These are phyloP conservation scores for Vanessa atalanta DNA, from an alignment of 1,140 invertebrate genomes.

Conservation along the genomic window DNA sequence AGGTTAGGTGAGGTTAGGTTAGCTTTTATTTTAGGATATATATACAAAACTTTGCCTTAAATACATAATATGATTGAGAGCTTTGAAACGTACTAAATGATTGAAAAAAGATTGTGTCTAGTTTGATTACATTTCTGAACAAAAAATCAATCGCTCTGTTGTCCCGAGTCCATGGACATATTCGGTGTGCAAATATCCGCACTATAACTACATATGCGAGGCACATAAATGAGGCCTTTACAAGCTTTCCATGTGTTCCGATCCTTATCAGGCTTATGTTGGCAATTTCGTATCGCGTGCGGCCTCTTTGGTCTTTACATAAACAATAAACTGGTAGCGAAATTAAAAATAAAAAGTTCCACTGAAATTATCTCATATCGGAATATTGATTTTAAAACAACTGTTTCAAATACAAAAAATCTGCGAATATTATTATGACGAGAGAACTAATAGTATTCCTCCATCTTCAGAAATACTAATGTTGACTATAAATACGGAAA, in stretches of 20 bases:
- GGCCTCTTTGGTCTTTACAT: conserved; percentile 35
- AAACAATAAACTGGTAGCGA: conserved; percentile 31
- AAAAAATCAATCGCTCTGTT: conserved; percentile 2
- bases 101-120: too few relatives aligned
- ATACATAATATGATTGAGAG: too few relatives aligned
- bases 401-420: too few relatives aligned
- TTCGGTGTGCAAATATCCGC: conserved; percentile 21
- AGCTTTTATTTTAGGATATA: too few relatives aligned
- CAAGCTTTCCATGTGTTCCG: conserved; percentile 56
- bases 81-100: not conserved
- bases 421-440: too few relatives aligned
- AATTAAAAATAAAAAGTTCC: not conserved
- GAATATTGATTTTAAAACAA: not conserved
- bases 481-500: too few relatives aligned
- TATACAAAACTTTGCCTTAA: too few relatives aligned
- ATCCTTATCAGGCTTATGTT: conserved; percentile 59
- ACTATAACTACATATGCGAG: conserved; percentile 32
- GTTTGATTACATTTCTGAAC: too few relatives aligned
- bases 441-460: too few relatives aligned
- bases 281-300: conserved; percentile 64
- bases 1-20: too few relatives aligned
- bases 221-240: conserved; percentile 48
- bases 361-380: not conserved
- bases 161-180: not conserved
- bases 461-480: too few relatives aligned